Base-by-base conservation (phyloP, 2,797 vertebrate species). In the Enteromius afrohamiltoni region DNA sequence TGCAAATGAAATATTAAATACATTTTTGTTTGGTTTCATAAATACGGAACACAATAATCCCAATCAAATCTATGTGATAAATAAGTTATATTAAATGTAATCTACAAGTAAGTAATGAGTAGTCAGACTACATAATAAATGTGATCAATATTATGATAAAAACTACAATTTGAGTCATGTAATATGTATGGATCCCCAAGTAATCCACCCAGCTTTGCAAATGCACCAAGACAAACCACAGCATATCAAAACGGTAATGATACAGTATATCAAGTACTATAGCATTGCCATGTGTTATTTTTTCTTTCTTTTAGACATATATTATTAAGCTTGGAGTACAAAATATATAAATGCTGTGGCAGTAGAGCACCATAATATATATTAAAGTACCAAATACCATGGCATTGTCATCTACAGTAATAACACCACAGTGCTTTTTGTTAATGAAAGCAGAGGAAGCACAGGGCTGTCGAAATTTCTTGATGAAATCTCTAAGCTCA, bases 401-500 rank as follows among this genome's bases (percentile, higher is more conserved):
- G 4, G 2, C 23, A 76, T 40, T 58, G 55, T 42, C 7, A 76
- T 76, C 14, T 40, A 45, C 11, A 45, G 45, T 13, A 4, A 76
- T 26, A 40, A 34, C 21, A 75, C 21, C 73, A 6, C 51, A 58
- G 13, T 37, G 73, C 31, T 75, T 58, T 76, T 31, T 78, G 76
- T 13, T 49, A 64, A 78, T 65, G 11, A 76, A 60, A 76, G 37
- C 14, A 65, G 60, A 31, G 40, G 9, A n/a, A 65, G 40, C 9
- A 34, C 40, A 49, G 3, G 16, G 26, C 10, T 82, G n/a, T 67
- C 53, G 23, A 42, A 29, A 53, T 76, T 19, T 16, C 31, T 53
- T 67, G 58, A 76, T 83, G 34, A 77, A 83, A 76, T 68, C 45
- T 65, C 60, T 31, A 67, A 83, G 13, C 49, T 6, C 49, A 58